Evolutionary conservation across 1,140 invertebrate species (phyloP).

Genomic region (Ladona fulva): DNA sequence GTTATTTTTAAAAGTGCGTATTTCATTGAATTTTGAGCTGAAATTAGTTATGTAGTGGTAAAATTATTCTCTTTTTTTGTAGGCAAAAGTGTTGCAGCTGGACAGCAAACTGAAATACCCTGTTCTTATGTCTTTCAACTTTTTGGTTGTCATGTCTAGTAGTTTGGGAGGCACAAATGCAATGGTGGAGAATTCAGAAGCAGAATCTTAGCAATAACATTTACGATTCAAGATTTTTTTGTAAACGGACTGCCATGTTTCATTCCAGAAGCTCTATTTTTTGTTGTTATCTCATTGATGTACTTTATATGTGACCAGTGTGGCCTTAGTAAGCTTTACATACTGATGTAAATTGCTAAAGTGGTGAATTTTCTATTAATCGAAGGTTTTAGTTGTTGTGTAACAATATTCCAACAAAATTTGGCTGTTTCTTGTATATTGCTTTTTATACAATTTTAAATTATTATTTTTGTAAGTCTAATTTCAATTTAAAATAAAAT

Average conservation of each 20-base stretch:
- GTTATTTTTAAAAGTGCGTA: too few relatives aligned
- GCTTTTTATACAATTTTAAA: too few relatives aligned
- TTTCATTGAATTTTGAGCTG: too few relatives aligned
- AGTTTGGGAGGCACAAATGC: not conserved
- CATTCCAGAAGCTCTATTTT: not conserved
- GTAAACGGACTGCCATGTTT: not conserved
- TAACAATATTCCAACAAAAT: too few relatives aligned
- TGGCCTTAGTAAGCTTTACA: not conserved
- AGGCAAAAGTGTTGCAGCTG: conserved; percentile 49
- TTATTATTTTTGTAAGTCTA: too few relatives aligned
- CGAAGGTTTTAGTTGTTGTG: too few relatives aligned
- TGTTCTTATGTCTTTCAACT: conserved; percentile 56
- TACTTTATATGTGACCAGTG: not conserved
- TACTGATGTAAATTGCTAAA: too few relatives aligned
- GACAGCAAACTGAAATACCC: conserved; percentile 54
- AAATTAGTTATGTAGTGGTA: too few relatives aligned
- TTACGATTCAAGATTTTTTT: not conserved
- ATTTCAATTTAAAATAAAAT: too few relatives aligned
- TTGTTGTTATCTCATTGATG: not conserved
- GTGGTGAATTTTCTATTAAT: too few relatives aligned
- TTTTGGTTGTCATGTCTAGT: conserved; percentile 50
- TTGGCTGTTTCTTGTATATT: too few relatives aligned
- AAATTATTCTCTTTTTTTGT: conserved; percentile 28
- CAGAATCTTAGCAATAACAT: not conserved
- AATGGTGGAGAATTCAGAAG: not conserved